These are phyloP conservation scores for Melinaea marsaeus DNA, from an alignment of 2,888 invertebrate genomes.

Conservation along the genomic window DNA sequence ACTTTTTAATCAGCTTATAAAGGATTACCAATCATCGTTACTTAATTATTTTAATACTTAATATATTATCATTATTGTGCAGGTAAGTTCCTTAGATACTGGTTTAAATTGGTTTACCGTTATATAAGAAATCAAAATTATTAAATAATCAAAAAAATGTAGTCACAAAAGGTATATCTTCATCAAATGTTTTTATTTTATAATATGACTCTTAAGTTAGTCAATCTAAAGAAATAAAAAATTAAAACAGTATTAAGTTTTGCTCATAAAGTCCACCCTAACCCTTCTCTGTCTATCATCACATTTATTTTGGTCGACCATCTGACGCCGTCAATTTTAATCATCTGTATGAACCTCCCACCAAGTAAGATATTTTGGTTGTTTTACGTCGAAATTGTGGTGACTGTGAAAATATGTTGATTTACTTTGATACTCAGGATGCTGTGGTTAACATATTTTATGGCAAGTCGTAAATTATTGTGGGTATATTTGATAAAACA, in stretches of 20 bases:
- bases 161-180: too few species aligned
- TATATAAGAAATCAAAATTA: too few species aligned
- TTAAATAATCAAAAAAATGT: too few species aligned
- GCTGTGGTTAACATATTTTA: neutral
- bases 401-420: slow-evolving; percentile 14
- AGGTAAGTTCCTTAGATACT: too few species aligned
- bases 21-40: too few species aligned
- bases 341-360: slow-evolving; percentile 32
- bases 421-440: slow-evolving; percentile 8
- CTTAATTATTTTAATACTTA: too few species aligned
- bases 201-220: neutral
- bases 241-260: slow-evolving; percentile 5
- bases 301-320: slow-evolving; percentile 25
- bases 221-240: neutral
- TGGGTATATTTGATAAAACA: neutral
- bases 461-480: neutral
- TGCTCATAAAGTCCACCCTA: slow-evolving; percentile 6
- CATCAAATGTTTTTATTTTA: too few species aligned
- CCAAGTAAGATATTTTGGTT: slow-evolving; percentile 27
- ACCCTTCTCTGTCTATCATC: slow-evolving; percentile 24
- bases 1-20: too few species aligned
- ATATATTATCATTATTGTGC: too few species aligned
- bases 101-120: too few species aligned
- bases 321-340: slow-evolving; percentile 29
- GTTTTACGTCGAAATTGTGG: slow-evolving; percentile 21